These are phyloP conservation scores for Drosophila athabasca DNA, from an alignment of 1,140 invertebrate genomes.

Conservation along the genomic window DNA sequence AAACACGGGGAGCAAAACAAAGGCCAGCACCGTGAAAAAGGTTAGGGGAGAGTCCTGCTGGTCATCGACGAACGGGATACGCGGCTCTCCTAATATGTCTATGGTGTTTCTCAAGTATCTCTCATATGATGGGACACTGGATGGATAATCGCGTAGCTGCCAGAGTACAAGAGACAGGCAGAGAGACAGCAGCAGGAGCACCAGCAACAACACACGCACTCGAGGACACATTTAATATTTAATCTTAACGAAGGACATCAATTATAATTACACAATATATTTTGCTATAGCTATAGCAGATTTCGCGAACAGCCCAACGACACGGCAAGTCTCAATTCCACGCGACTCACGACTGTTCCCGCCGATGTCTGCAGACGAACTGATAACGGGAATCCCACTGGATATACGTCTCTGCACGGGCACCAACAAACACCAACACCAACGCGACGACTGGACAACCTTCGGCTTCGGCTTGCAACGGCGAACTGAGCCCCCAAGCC, in stretches of 20 bases:
- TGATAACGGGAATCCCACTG: constrained; percentile 9
- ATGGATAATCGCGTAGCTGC: constrained; percentile 60
- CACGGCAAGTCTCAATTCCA: not conserved
- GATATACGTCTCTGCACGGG: not conserved
- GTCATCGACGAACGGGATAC: constrained; percentile 63
- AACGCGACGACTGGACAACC: constrained; percentile 38
- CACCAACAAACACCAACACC: not conserved
- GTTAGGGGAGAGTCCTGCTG: constrained; percentile 13
- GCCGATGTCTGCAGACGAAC: constrained; percentile 39
- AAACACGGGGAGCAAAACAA: constrained; percentile 50
- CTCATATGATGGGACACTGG: constrained; percentile 40
- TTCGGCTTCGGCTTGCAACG: constrained; percentile 60
- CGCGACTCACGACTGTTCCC: constrained; percentile 13
- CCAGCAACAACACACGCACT: not conserved
- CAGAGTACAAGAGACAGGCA: not conserved
- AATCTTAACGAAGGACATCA: constrained; percentile 42
- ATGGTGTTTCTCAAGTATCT: constrained; percentile 21
- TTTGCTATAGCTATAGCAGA: constrained; percentile 10
- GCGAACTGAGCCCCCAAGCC: constrained; percentile 50
- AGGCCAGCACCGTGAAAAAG: constrained; percentile 30
- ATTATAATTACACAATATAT: constrained; percentile 35
- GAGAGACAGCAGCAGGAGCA: not conserved
- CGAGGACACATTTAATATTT: constrained; percentile 41
- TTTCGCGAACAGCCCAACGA: not conserved
- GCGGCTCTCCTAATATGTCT: constrained; percentile 39